Evolutionary conservation across 2,797 vertebrate species (phyloP), one percentile per base, ranked within the genome.

Genomic region (Danio choprae): DNA sequence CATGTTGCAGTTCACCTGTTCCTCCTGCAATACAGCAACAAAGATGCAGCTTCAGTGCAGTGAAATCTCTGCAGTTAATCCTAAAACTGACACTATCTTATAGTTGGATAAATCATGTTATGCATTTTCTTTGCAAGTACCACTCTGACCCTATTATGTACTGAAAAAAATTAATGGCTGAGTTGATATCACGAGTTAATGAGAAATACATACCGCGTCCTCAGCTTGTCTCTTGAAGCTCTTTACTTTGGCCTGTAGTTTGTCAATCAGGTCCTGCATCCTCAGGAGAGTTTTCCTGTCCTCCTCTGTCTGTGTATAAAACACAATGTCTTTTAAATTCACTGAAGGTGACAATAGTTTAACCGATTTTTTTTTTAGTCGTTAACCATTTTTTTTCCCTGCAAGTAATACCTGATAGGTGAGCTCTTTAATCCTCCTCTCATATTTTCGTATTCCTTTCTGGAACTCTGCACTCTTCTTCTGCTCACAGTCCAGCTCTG

Each of bases 211-310:
- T 87, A 98, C 97, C 0, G 95, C 96, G 36, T 93, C 95, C 84
- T 97, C 96, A 0, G 95, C 95, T 89, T 97, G 96, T 76, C 95
- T 94, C 90, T 98, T 98, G 90, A 97, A 98, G 92, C 95, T 95
- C 93, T 99, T 99, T 86, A 98, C 95, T 92, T 99, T 99, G 85
- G 93, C 90, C 89, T 99, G 97, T 82, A 99, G 92, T 81, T 96
- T 98, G 18, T 97, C 95, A 0, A 98, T 94, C 82, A 98, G 92
- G 38, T 97, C 95, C 90, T 98, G 97, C 96, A 99, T 97, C 85
- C 96, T 92, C 55, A 96, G 86, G 88, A 98, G 89, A 81, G 96
- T 98, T 91, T 98, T 98, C 80, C 92, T 87, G 87, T 99, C 97
- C 80, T 99, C 97, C 82, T 98, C 97, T 0, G 95, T 92, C 97